Evolutionary conservation across 1,140 invertebrate species (phyloP).

Genomic region (Amyelois transitella): DNA sequence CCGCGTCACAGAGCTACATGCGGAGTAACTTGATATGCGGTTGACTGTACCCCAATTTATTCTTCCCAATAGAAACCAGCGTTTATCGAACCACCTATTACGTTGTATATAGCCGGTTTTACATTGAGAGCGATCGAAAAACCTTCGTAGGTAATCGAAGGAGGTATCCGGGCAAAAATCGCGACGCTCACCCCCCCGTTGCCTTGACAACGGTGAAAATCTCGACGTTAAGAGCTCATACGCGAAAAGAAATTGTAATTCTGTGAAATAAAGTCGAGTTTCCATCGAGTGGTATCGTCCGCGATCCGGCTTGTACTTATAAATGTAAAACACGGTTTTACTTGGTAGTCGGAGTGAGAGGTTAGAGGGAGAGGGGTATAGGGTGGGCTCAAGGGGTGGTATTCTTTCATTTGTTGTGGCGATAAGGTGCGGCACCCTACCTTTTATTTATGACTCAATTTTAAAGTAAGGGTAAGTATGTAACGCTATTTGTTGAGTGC

Average conservation of each 20-base stretch:
- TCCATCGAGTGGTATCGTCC: slow-evolving; percentile 15
- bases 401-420: slow-evolving; percentile 68
- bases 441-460: slow-evolving; percentile 71
- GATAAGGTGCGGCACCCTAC: slow-evolving; percentile 61
- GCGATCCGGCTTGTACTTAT: slow-evolving; percentile 60
- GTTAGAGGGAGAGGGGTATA: slow-evolving; percentile 20
- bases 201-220: slow-evolving; percentile 33
- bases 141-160: slow-evolving; percentile 52
- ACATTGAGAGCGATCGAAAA: slow-evolving; percentile 51
- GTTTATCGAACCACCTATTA: slow-evolving; percentile 15
- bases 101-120: slow-evolving; percentile 18
- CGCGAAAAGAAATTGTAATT: slow-evolving; percentile 28
- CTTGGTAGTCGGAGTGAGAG: slow-evolving; percentile 34
- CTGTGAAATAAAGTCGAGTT: slow-evolving; percentile 22
- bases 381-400: slow-evolving; percentile 28
- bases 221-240: slow-evolving; percentile 10
- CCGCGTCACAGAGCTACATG: no score
- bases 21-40: no score
- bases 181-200: slow-evolving; percentile 48
- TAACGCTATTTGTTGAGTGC: slow-evolving; percentile 48
- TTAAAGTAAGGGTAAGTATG: slow-evolving; percentile 62
- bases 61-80: slow-evolving; percentile 1
- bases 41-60: slow-evolving; percentile 13
- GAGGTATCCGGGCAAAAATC: slow-evolving; percentile 57
- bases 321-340: slow-evolving; percentile 68